Conservation (phyloP, 2,113 vertebrate species). For the Phalacrocorax pelagicus region DNA sequence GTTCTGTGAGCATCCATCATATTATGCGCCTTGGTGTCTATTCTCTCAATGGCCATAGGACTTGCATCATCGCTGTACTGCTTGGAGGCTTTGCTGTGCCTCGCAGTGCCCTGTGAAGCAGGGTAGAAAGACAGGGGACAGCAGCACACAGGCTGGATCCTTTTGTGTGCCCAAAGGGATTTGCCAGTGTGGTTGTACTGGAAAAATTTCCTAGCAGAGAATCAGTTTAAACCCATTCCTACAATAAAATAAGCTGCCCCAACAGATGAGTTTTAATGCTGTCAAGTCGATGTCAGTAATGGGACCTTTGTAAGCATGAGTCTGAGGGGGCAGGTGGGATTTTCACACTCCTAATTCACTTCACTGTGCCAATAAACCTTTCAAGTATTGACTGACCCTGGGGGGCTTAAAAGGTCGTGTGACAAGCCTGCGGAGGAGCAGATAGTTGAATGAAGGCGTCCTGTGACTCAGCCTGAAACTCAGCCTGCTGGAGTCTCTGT, state of each 20-base stretch:
- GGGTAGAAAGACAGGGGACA: not conserved
- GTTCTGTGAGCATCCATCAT: accelerated
- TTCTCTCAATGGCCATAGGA: accelerated
- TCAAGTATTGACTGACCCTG: not conserved
- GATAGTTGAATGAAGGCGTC: not conserved
- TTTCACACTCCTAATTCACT: not conserved
- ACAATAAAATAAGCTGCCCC: not conserved
- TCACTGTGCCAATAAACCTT: not conserved
- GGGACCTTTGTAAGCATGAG: not conserved
- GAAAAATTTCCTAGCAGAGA: not conserved
- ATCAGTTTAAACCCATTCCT: not conserved
- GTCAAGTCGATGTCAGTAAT: not conserved
- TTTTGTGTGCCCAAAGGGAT: not conserved
- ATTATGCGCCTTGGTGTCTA: accelerated
- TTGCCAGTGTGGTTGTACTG: not conserved
- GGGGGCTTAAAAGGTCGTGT: not conserved
- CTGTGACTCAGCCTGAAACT: not conserved
- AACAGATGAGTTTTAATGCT: not conserved
- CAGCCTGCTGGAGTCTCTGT: not conserved
- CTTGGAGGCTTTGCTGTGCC: not conserved
- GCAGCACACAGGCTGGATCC: not conserved
- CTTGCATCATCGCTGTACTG: accelerated
- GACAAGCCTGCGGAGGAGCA: not conserved
- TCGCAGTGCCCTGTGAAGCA: not conserved
- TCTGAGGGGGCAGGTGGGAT: not conserved